These are phyloP conservation scores for Pandion haliaetus DNA, from an alignment of 2,113 vertebrate species.

Conservation along the genomic window DNA sequence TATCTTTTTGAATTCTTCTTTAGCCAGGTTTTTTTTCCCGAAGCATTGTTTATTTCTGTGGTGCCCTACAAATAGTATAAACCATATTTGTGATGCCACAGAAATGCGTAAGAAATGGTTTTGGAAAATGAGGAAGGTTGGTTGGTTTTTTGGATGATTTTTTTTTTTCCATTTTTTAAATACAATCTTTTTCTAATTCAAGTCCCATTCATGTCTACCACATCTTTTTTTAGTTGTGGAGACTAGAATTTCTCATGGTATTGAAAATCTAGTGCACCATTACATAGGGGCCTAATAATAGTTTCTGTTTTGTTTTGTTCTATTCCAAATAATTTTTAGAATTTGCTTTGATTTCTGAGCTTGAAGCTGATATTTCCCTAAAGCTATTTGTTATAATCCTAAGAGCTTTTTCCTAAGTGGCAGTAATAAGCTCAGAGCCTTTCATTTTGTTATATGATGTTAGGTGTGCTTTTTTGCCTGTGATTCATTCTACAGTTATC, in stretches of 20 bases:
- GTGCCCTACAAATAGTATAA: not conserved
- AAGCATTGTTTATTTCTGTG: not conserved
- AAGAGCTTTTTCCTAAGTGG: not conserved
- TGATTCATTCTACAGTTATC: constrained; percentile 23
- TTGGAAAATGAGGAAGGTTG: not conserved
- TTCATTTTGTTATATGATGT: not conserved
- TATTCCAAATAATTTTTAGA: not conserved
- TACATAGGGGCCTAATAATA: not conserved
- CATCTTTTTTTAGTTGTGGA: not conserved
- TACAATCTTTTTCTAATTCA: not conserved
- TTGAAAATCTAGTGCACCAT: not conserved
- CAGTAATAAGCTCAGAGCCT: not conserved
- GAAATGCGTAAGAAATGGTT: not conserved
- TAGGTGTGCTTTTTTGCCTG: constrained; percentile 25
- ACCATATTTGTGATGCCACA: not conserved
- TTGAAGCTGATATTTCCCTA: not conserved
- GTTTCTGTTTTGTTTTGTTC: not conserved
- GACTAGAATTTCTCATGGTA: not conserved
- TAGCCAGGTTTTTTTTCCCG: too few relatives aligned
- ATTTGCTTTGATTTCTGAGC: constrained; percentile 23
- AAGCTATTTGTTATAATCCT: not conserved
- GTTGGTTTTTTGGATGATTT: not conserved
- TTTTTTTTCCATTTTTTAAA: not conserved
- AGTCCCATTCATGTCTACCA: not conserved
- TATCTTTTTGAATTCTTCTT: not conserved